Percentiles rank a stretch among this genome's conserved stretches.
These are phyloP conservation scores for Platalea minor DNA, from an alignment of 2,797 vertebrate genomes.

Conservation along the genomic window DNA sequence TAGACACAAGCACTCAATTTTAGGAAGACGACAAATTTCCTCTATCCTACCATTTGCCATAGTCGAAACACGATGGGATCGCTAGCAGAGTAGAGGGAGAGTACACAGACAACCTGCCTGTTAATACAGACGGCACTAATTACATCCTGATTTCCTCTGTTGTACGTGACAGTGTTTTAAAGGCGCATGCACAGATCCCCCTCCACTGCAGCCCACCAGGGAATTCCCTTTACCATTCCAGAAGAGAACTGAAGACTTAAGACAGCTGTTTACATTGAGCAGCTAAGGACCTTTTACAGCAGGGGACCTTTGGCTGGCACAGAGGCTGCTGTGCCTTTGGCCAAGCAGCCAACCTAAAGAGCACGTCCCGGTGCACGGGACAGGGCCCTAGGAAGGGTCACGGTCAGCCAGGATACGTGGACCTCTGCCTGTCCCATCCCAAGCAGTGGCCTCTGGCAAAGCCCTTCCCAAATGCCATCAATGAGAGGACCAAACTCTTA, in stretches of 20 bases:
- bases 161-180: rapidly evolving
- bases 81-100: background rate
- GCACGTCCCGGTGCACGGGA: rapidly evolving
- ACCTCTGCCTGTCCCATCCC: background rate
- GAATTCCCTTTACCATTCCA: background rate
- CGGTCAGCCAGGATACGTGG: background rate
- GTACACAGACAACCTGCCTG: background rate
- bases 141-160: background rate
- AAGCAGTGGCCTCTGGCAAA: background rate
- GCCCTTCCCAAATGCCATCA: background rate
- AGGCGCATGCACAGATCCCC: background rate
- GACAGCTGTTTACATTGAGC: background rate
- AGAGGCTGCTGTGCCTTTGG: background rate
- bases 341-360: background rate
- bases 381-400: background rate
- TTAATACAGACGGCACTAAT: background rate
- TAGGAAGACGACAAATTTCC: background rate
- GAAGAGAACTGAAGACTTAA: background rate
- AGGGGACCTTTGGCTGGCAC: background rate
- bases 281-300: background rate
- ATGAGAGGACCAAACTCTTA: background rate
- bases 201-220: background rate
- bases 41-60: background rate
- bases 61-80: background rate
- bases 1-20: background rate